Evolutionary conservation across 2,888 invertebrate species (phyloP).

Genomic region (Ophion ventricosus): DNA sequence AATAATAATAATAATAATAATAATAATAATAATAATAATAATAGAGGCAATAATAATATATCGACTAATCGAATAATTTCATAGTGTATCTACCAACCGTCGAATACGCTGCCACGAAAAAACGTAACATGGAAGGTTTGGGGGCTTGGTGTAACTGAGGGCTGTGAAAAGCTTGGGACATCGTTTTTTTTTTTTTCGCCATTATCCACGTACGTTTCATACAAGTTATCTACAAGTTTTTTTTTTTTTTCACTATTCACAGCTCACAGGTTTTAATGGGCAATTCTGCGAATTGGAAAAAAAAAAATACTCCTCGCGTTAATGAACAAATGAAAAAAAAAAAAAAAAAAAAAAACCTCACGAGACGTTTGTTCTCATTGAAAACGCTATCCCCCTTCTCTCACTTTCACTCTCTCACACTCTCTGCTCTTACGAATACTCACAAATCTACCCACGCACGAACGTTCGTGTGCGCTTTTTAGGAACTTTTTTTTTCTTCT

Average conservation of each 20-base stretch:
- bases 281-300: slow-evolving; percentile 15
- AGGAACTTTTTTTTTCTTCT: slow-evolving; percentile 55
- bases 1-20: slow-evolving; percentile 69
- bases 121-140: slow-evolving; percentile 70
- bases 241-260: slow-evolving; percentile 17
- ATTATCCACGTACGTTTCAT: slow-evolving; percentile 9
- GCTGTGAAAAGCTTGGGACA: slow-evolving; percentile 40
- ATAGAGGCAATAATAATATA: slow-evolving; percentile 70
- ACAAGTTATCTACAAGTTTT: slow-evolving; percentile 10
- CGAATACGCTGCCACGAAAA: slow-evolving; percentile 69
- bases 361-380: not conserved
- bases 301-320: slow-evolving; percentile 19
- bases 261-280: slow-evolving; percentile 12
- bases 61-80: slow-evolving; percentile 63
- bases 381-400: not conserved
- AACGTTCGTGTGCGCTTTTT: slow-evolving; percentile 56
- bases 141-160: slow-evolving; percentile 52
- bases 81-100: slow-evolving; percentile 72
- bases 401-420: not conserved
- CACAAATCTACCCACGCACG: slow-evolving; percentile 49
- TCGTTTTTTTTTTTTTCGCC: slow-evolving; percentile 15
- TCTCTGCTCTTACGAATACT: slow-evolving; percentile 25
- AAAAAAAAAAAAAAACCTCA: not conserved
- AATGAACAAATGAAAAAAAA: slow-evolving; percentile 8
- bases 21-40: slow-evolving; percentile 74